phyloP scores from a whole-genome alignment of 2,797 vertebrate genomes.

The Trichosurus vulpecula region DNA sequence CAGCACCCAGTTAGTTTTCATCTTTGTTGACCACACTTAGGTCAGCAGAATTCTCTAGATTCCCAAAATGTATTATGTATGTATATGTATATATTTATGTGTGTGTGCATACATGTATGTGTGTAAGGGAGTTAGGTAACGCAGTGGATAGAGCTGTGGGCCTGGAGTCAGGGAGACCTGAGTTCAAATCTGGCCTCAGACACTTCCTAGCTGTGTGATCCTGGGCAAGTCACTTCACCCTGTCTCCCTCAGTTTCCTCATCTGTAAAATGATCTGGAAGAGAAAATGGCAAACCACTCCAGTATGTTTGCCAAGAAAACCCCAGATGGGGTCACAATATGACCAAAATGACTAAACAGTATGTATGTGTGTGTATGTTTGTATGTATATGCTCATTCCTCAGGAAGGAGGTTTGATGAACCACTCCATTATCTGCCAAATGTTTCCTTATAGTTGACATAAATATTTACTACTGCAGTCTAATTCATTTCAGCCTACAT shows the following conservation, averaged over 20 bases:
- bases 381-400: not conserved
- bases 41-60: not conserved
- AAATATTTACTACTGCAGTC: not conserved
- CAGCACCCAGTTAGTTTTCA: not conserved
- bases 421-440: not conserved
- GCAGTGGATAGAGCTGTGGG: not conserved
- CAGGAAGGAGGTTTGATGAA: not conserved
- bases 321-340: not conserved
- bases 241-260: not conserved
- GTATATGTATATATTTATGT: not conserved
- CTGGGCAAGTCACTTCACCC: not conserved
- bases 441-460: not conserved
- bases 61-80: not conserved
- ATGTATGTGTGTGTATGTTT: too few species aligned
- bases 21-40: not conserved
- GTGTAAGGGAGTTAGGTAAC: too few species aligned
- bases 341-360: not conserved
- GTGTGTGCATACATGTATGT: too few species aligned
- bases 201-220: not conserved
- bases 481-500: not conserved
- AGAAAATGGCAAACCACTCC: not conserved
- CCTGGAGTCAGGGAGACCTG: not conserved
- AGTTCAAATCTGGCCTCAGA: not conserved
- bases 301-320: not conserved
- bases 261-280: not conserved